Conservation (phyloP, 2,888 invertebrate species). For the Lasioglossum oenotherae region DNA sequence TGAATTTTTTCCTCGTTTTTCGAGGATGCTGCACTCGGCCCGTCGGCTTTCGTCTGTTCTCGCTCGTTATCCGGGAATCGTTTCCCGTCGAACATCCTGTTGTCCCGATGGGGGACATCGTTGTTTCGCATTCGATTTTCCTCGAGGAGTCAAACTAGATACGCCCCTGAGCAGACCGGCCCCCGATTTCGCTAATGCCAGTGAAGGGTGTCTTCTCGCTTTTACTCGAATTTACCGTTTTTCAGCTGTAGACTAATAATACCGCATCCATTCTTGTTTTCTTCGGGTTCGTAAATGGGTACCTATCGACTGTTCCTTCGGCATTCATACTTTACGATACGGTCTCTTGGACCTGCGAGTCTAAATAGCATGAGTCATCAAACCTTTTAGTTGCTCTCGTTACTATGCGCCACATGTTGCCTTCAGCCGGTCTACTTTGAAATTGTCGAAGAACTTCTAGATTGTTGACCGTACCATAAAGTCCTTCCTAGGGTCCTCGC, state of each 20-base stretch:
- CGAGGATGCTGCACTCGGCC: neutral
- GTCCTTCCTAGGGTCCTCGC: too few relatives aligned
- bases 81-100: neutral
- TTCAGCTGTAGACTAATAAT: neutral
- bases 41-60: neutral
- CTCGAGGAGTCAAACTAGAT: neutral
- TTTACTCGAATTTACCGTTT: constrained; percentile 41
- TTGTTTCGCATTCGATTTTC: neutral
- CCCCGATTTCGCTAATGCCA: constrained; percentile 46
- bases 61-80: neutral
- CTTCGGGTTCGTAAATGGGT: neutral
- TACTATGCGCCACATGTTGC: too few relatives aligned
- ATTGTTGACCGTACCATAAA: too few relatives aligned
- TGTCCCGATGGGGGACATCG: neutral
- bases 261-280: neutral
- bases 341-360: too few relatives aligned
- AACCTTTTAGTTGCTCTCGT: too few relatives aligned
- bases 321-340: too few relatives aligned
- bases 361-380: too few relatives aligned
- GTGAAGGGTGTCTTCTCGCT: constrained; percentile 23
- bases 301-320: too few relatives aligned
- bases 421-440: fast-evolving
- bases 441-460: too few relatives aligned
- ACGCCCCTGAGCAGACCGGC: neutral
- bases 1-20: neutral